Base-by-base conservation (phyloP, 2,113 vertebrate genomes). In the Merops nubicus region DNA sequence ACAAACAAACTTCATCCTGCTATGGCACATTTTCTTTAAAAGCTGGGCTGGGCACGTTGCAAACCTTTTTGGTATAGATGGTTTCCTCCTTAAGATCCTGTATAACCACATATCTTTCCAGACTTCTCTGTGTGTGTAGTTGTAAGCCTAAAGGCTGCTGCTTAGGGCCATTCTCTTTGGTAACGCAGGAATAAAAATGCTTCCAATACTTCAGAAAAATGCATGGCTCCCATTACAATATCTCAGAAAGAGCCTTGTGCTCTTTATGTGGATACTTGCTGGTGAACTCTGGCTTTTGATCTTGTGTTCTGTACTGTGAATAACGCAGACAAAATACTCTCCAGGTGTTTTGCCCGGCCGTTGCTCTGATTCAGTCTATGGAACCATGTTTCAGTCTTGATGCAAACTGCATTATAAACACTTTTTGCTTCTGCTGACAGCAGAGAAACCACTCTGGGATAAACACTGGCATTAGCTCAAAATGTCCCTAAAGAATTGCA, bases 401-500 rank as follows among this genome's bases (percentile, higher is more conserved):
- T 91, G 73, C 87, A 89, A 77, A 94, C 96, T 95, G 96, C 96
- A 94, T 97, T 92, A 92, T 88, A 97, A 97, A 97, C 85, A 91
- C 50, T 91, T 87, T 75, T 79, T 70, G 85, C 82, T 90, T 95
- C 73, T 97, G 92, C 95, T 96, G 98, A 97, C 95, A 97, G 93
- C 70, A 40, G 62, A 53, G 87, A 93, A 97, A 96, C 89, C 86
- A 87, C 95, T 96, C 85, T 90, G 97, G 93, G 97, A 94, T 95
- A 97, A 98, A 97, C 95, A 92, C 89, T 69, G 60, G 90, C 94
- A 96, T 98, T 96, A 95, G 82, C 15, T 59, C 88, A 94, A 97
- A 98, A 91, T 91, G 92, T 96, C 93, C 97, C 89, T 69, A 76
- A 97, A 95, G 96, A 95, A 97, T 88, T 94, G 75, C 92, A 94